These are phyloP conservation scores for Indri indri DNA, from an alignment of 2,113 vertebrate species.

Conservation along the genomic window DNA sequence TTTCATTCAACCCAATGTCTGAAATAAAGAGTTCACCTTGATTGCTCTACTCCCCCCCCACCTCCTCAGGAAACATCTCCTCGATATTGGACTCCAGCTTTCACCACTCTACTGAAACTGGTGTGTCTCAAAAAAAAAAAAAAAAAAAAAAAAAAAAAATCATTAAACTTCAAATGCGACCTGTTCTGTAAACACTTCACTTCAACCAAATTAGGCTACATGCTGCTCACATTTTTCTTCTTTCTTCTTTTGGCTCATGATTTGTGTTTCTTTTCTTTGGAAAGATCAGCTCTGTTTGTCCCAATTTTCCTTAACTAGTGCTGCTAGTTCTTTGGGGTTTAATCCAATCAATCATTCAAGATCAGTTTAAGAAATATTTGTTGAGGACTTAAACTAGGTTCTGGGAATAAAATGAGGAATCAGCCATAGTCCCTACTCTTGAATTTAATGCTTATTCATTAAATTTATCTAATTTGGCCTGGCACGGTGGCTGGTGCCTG, in stretches of 20 bases:
- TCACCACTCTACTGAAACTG: not conserved
- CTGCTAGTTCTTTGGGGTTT: not conserved
- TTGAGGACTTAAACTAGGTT: not conserved
- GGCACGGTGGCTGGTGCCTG: rapidly evolving
- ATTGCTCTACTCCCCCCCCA: not conserved
- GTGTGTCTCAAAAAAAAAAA: not conserved
- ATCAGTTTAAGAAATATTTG: not conserved
- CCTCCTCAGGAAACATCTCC: not conserved
- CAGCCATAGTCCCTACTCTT: not conserved
- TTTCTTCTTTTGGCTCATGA: not conserved
- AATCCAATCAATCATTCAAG: not conserved
- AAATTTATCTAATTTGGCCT: not conserved
- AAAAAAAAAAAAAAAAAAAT: not conserved
- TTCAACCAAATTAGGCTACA: not conserved
- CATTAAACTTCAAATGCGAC: not conserved
- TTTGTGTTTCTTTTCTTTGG: not conserved
- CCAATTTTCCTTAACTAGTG: not conserved
- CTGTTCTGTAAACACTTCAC: not conserved
- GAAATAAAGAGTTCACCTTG: no score
- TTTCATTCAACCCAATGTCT: no score
- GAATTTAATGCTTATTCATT: constrained; percentile 2
- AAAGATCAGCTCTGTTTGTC: not conserved
- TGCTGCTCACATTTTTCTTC: not conserved
- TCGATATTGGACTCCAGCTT: not conserved
- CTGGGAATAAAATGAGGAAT: not conserved